These are phyloP conservation scores for Idris sp. DNA, from an alignment of 1,140 invertebrate species.

Conservation along the genomic window DNA sequence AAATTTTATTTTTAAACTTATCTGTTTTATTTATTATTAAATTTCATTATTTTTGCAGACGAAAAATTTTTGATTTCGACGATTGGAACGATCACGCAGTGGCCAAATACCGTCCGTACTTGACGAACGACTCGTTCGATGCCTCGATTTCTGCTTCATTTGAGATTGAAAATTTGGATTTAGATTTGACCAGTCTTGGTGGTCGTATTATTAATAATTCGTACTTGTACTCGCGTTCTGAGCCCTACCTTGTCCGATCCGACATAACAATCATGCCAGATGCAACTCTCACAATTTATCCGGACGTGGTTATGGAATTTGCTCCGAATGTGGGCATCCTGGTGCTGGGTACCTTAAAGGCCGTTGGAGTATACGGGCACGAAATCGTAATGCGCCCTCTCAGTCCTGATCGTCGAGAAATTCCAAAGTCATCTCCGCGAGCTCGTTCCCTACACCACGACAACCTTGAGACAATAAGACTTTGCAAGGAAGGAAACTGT, in stretches of 20 bases:
- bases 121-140: slow-evolving; percentile 86
- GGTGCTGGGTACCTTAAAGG: slow-evolving; percentile 94
- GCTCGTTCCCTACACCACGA: slow-evolving; percentile 35
- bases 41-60: slow-evolving; percentile 61
- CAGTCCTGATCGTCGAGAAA: slow-evolving; percentile 27
- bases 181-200: slow-evolving; percentile 86
- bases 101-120: slow-evolving; percentile 92
- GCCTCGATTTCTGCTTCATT: slow-evolving; percentile 86
- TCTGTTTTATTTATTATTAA: not conserved
- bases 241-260: slow-evolving; percentile 90
- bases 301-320: slow-evolving; percentile 96
- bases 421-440: slow-evolving; percentile 28
- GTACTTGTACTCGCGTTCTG: slow-evolving; percentile 81
- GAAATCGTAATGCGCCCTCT: slow-evolving; percentile 92
- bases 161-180: slow-evolving; percentile 71
- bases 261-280: slow-evolving; percentile 99
- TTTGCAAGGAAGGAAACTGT: slow-evolving; percentile 88
- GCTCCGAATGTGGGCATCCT: slow-evolving; percentile 97
- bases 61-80: slow-evolving; percentile 98
- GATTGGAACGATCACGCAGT: slow-evolving; percentile 99
- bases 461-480: slow-evolving; percentile 80
- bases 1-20: not conserved
- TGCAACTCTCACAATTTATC: slow-evolving; percentile 89
- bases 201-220: slow-evolving; percentile 89
- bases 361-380: slow-evolving; percentile 86